Conservation (phyloP, 2,888 invertebrate genomes). For the Dryomyza anilis region DNA sequence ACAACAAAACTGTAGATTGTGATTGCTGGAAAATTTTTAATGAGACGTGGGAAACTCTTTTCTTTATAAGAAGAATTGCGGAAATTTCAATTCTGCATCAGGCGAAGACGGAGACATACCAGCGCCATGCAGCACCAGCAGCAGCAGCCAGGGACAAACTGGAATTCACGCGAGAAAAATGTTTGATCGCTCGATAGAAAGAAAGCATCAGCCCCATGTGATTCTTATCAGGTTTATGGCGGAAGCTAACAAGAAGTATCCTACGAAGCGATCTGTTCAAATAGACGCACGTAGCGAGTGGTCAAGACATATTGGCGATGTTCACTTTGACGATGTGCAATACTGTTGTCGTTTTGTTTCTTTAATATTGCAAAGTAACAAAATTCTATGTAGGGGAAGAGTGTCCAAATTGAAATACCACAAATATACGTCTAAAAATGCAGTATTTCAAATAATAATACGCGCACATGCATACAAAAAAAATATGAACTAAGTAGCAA, state of each 20-base stretch:
- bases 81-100: conserved; percentile 3
- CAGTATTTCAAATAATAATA: no score
- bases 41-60: conserved; percentile 48
- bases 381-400: no score
- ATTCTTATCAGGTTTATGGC: conserved; percentile 11
- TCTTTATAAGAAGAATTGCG: conserved; percentile 19
- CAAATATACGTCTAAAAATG: no score
- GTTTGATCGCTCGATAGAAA: conserved; percentile 18
- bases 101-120: conserved; percentile 14
- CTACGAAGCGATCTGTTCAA: not conserved
- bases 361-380: no score
- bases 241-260: conserved; percentile 14
- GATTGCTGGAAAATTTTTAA: conserved; percentile 45
- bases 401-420: no score
- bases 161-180: conserved; percentile 24
- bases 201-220: conserved; percentile 1
- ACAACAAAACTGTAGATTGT: conserved; percentile 19
- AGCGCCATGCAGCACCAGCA: conserved; percentile 11
- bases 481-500: no score
- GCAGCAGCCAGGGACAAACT: not conserved
- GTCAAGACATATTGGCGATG: no score
- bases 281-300: conserved; percentile 11
- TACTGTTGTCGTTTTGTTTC: no score
- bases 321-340: no score
- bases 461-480: no score